Base-by-base conservation (phyloP, 2,797 vertebrate species). In the Meda fulgida region DNA sequence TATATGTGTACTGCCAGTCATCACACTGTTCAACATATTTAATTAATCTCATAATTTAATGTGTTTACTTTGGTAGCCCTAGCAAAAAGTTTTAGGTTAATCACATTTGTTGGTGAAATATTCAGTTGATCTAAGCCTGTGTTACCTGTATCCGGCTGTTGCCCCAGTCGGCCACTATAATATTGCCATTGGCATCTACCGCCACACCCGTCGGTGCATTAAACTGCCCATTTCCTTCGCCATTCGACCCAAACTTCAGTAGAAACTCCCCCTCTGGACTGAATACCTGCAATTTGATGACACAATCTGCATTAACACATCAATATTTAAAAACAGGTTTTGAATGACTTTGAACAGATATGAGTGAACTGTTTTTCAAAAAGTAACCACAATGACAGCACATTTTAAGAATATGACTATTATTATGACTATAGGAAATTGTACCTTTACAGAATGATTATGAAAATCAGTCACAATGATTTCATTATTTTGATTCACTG, bases 401-500 rank as follows among this genome's bases (percentile, higher is more conserved):
- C 36, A 66, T 40, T 60, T 26, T 55, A 40, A 6, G 2, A 78
- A 40, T 18, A 60, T 6, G 23, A 78, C 36, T 46, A 14, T 46
- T 46, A 46, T 43, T 43, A 48, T 48, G 46, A 48, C 5, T 16
- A 48, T 0, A 48, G 18, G 16, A 19, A 19, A 18, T 19, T 60
- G 46, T 94, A 99, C 98, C 97, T 99, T 99, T 84, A 99, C 98
- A 85, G 98, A 99, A 93, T 99, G 98, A 91, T 99, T 99, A 93
- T 99, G 98, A 93, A 99, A 99, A 93, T 99, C 98, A 8, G 98
- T 99, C 84, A 99, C 92, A 75, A 99, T 99, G 88, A 99, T 98
- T 94, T 99, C 98, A 92, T 99, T 99, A 94, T 98, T 99, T 93
- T 96, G 97, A 94, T 99, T 99, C 83, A 99, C 97, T 84, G 98